A percentile compares a stretch with the other conserved stretches of the same genome.
phyloP scores from a whole-genome alignment of 2,113 vertebrate genomes.

The Otis tarda region DNA sequence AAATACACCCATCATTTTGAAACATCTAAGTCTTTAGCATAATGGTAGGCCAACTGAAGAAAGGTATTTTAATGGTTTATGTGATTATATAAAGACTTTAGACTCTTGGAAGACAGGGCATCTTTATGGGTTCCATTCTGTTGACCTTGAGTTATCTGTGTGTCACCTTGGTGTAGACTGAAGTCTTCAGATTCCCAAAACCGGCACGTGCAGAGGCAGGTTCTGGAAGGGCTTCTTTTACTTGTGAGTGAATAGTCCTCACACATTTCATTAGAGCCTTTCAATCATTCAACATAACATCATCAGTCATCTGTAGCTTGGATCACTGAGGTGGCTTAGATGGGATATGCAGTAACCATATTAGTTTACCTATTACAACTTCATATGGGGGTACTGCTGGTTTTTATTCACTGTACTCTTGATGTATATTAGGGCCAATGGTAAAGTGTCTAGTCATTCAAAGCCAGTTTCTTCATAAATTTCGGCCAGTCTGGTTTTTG shows the following conservation, averaged over 20 bases:
- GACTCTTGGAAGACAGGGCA: background rate
- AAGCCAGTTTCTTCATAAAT: background rate
- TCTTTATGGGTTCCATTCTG: background rate
- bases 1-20: background rate
- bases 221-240: background rate
- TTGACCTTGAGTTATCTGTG: background rate
- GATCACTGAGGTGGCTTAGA: background rate
- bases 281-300: background rate
- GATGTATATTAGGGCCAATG: background rate
- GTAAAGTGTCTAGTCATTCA: background rate
- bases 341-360: background rate
- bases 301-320: background rate
- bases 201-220: background rate
- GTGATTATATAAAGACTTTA: background rate
- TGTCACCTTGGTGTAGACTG: background rate
- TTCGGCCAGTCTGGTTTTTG: background rate
- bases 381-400: fast-evolving
- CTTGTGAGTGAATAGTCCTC: background rate
- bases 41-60: background rate
- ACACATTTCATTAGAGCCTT: background rate
- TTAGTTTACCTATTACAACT: background rate
- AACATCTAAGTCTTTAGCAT: background rate
- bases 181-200: background rate
- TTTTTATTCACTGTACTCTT: background rate
- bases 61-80: background rate